Percentiles rank a stretch among this genome's conserved stretches.
These are phyloP conservation scores for Clarias platycephalus DNA, from an alignment of 2,797 vertebrate genomes.

Conservation along the genomic window DNA sequence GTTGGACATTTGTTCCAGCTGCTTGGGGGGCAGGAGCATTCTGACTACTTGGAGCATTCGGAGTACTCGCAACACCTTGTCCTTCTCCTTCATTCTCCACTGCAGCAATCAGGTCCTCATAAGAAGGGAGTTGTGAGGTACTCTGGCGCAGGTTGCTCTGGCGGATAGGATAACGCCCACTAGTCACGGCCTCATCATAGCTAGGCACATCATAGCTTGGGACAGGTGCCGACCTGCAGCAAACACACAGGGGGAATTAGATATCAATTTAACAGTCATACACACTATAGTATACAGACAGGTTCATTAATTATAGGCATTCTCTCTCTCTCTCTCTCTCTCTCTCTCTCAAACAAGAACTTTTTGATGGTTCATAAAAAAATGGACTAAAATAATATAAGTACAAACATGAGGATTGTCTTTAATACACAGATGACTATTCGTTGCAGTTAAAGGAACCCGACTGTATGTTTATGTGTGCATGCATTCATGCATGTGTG, in stretches of 20 bases:
- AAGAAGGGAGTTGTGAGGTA: slow-evolving; percentile 87
- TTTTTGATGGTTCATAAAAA: too few relatives aligned
- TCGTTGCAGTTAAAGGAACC: too few relatives aligned
- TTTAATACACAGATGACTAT: too few relatives aligned
- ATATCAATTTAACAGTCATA: too few relatives aligned
- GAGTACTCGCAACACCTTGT: slow-evolving; percentile 16
- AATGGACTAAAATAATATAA: too few relatives aligned
- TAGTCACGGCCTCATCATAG: slow-evolving; percentile 90
- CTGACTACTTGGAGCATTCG: slow-evolving; percentile 38
- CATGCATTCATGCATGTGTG: too few relatives aligned
- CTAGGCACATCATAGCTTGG: slow-evolving; percentile 84
- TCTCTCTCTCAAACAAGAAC: too few relatives aligned
- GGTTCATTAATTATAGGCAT: too few relatives aligned
- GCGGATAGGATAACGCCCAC: slow-evolving; percentile 68
- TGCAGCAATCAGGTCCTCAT: slow-evolving; percentile 84
- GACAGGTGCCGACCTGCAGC: slow-evolving; percentile 54
- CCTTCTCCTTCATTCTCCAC: slow-evolving; percentile 74
- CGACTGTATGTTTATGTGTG: too few relatives aligned
- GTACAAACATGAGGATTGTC: too few relatives aligned
- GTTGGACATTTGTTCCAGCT: slow-evolving; percentile 53
- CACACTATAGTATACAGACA: too few relatives aligned
- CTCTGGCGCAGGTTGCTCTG: slow-evolving; percentile 77
- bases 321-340: too few relatives aligned
- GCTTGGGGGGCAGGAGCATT: slow-evolving; percentile 30
- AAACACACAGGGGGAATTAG: slow-evolving; percentile 10